A percentile compares a stretch with the other conserved stretches of the same genome.
Conservation (phyloP, 2,888 invertebrate species). For the Andrena trimmerana region DNA sequence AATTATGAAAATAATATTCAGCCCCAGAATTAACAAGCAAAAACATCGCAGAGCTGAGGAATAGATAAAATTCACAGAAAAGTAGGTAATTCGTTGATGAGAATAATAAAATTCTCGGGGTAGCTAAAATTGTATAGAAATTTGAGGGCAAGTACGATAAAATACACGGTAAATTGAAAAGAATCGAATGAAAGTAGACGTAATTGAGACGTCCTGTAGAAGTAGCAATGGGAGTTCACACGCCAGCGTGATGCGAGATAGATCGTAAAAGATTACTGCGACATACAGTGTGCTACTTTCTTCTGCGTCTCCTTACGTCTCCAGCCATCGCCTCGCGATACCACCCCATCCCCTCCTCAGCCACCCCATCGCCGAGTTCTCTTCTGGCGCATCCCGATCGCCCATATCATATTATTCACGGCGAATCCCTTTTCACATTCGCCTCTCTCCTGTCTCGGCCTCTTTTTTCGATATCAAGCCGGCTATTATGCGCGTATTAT, state of each 20-base stretch:
- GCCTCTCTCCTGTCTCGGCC: conserved; percentile 54
- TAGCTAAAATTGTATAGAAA: not conserved
- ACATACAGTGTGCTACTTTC: conserved; percentile 75
- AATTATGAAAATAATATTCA: not conserved
- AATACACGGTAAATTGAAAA: not conserved
- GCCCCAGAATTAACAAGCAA: not conserved
- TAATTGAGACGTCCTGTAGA: conserved; percentile 60
- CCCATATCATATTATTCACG: conserved; percentile 81
- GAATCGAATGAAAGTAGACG: not conserved
- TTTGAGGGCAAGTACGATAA: not conserved
- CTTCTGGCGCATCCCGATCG: conserved; percentile 76
- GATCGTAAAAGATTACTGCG: conserved; percentile 81
- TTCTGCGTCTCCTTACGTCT: conserved; percentile 51
- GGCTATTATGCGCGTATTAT: conserved; percentile 80
- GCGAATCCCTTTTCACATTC: conserved; percentile 77
- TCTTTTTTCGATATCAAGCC: conserved; percentile 69
- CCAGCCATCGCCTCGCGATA: conserved; percentile 46
- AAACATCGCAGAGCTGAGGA: not conserved
- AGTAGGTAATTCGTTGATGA: too few species aligned
- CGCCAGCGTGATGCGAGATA: conserved; percentile 76
- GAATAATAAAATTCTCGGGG: too few species aligned
- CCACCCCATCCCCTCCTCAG: conserved; percentile 42
- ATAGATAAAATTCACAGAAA: too few species aligned
- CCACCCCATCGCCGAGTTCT: conserved; percentile 58
- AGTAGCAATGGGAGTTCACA: conserved; percentile 63